Evolutionary conservation across 2,888 invertebrate species (phyloP), one percentile per base, ranked within the genome.

Genomic region (Eubasilissa splendida): DNA sequence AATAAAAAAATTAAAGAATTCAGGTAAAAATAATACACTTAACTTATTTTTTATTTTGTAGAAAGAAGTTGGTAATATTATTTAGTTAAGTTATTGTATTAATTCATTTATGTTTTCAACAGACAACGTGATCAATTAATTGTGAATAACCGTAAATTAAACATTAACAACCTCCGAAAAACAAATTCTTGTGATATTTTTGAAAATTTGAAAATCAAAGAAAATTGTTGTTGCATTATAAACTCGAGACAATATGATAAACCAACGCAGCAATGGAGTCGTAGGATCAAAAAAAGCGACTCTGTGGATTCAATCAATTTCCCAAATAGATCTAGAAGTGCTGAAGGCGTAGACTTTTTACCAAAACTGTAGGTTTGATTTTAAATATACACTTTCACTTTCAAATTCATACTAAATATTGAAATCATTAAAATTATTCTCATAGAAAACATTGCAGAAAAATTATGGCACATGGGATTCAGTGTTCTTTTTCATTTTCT

Each of bases 1-100:
- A 81, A 81, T 22, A 79, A 79, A 73, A 83, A 80, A 74, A 82
- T 83, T n/a, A 82, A 83, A 63, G 78, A 83, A 71, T 83, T 63
- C 65, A 78, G 83, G 83, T 83, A 66, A 75, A 22, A 22, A 22
- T 22, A 0, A 54, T 31, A 63, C 68, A 52, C 11, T 42, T 42
- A 42, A 42, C 4, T 42, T 42, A 42, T 7, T 42, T 42, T 42
- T 42, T 5, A 42, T 42, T 42, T 5, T 7, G 4, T 42, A 42
- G 4, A 5, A 5, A 5, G 7, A 42, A 42, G 7, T 42, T 42
- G 7, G 2, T 7, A 42, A 42, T 42, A 42, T 42, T 42, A 42
- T 42, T 42, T 42, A 22, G 22, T 22, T 42, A 5, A 0, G 42
- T 42, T 42, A 42, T 42, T 42, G 42, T 42, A 42, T 42, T 42